phyloP scores from a whole-genome alignment of 2,113 vertebrate genomes.

The Caloenas nicobarica region DNA sequence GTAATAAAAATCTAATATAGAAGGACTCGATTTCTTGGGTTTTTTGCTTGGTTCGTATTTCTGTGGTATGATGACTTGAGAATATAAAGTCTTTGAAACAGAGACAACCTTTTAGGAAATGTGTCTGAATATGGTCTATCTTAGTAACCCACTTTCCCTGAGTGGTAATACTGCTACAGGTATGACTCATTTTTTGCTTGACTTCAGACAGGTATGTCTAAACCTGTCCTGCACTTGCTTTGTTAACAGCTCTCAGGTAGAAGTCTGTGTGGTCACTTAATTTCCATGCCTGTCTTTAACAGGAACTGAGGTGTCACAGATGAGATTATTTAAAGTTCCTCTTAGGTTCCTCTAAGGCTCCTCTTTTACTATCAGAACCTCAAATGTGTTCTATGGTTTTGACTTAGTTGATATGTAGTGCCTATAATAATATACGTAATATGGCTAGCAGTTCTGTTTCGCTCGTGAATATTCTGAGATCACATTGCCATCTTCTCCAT shows the following conservation, averaged over 20 bases:
- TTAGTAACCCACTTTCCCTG: not conserved
- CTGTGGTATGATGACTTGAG: not conserved
- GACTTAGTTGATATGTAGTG: not conserved
- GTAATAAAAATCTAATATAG: not conserved
- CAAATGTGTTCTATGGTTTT: not conserved
- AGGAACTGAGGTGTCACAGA: not conserved
- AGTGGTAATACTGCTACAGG: not conserved
- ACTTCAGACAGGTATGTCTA: not conserved
- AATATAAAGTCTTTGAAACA: not conserved
- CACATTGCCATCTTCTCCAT: not conserved
- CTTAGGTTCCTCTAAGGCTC: not conserved
- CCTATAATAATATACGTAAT: not conserved
- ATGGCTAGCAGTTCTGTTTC: not conserved
- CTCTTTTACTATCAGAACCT: not conserved
- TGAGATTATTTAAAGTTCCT: not conserved
- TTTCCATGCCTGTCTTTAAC: not conserved
- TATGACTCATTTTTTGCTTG: not conserved
- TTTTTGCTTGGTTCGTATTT: not conserved
- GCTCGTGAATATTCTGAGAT: not conserved
- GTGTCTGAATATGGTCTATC: not conserved
- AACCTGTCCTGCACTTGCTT: not conserved
- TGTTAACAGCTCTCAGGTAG: not conserved
- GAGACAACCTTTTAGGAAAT: not conserved
- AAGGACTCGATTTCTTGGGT: not conserved
- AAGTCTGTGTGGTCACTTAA: not conserved